Evolutionary conservation across 2,888 invertebrate genomes (phyloP).

Genomic region (Acleris sparsana): DNA sequence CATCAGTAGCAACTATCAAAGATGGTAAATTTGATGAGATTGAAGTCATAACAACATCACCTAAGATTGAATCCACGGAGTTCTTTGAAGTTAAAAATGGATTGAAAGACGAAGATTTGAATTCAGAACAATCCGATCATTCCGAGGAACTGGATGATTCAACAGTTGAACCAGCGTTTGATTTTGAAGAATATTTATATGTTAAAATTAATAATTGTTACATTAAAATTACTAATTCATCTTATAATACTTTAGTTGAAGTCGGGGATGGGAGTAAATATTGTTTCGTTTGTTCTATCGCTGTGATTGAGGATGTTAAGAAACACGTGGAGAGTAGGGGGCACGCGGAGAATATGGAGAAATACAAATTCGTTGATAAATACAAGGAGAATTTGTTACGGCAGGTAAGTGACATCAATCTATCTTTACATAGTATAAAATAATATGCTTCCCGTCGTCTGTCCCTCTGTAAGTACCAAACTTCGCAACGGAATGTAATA

Average conservation of each 20-base stretch:
- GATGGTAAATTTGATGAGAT: neutral
- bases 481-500: too few relatives aligned
- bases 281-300: conserved; percentile 41
- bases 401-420: conserved; percentile 46
- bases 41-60: neutral
- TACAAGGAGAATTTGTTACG: conserved; percentile 49
- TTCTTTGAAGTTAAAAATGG: conserved; percentile 19
- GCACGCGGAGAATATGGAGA: conserved; percentile 43
- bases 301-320: conserved; percentile 22
- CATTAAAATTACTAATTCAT: conserved; percentile 39
- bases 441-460: too few relatives aligned
- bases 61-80: conserved; percentile 1
- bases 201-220: conserved; percentile 43
- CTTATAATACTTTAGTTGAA: conserved; percentile 43
- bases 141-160: conserved; percentile 31
- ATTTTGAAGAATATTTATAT: conserved; percentile 43
- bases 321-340: conserved; percentile 38
- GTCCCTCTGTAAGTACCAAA: too few relatives aligned
- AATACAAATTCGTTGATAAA: conserved; percentile 47
- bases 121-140: neutral
- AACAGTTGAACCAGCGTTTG: conserved; percentile 33
- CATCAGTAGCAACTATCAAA: neutral
- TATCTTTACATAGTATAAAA: too few relatives aligned
- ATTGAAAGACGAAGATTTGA: conserved; percentile 20
- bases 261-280: conserved; percentile 42